Evolutionary conservation across 2,888 invertebrate species (phyloP).

Genomic region (Cyaniris semiargus): DNA sequence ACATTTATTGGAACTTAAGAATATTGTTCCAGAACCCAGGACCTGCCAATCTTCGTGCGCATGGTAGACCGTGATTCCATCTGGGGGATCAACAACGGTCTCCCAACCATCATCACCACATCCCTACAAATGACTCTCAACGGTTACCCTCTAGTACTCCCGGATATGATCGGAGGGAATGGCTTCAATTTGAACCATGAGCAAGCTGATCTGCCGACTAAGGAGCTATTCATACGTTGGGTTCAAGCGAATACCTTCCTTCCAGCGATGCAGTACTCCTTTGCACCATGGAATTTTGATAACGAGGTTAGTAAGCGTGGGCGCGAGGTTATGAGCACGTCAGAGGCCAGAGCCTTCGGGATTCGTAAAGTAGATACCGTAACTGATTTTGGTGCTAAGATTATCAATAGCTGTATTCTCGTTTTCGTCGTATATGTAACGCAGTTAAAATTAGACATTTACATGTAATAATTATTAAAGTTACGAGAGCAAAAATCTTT

Average conservation of each 20-base stretch:
- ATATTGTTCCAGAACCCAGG: conserved; percentile 78
- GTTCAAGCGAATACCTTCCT: conserved; percentile 88
- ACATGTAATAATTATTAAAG: not conserved
- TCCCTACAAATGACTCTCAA: conserved; percentile 83
- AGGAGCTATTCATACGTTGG: conserved; percentile 88
- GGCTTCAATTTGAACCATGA: conserved; percentile 75
- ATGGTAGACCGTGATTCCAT: conserved; percentile 89
- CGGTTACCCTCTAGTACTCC: conserved; percentile 87
- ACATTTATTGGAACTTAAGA: too few relatives aligned
- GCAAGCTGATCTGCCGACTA: conserved; percentile 74
- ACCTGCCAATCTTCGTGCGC: conserved; percentile 85
- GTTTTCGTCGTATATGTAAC: not conserved
- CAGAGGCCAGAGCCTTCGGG: not conserved
- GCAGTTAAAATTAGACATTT: not conserved
- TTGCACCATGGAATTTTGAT: conserved; percentile 89
- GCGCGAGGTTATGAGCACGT: not conserved
- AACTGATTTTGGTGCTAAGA: not conserved
- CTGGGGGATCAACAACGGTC: conserved; percentile 85
- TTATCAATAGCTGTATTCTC: too few relatives aligned
- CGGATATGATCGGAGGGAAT: conserved; percentile 90
- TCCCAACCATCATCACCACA: conserved; percentile 86
- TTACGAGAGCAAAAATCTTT: not conserved
- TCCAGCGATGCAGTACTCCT: conserved; percentile 89
- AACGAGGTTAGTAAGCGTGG: conserved; percentile 61
- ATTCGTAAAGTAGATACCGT: not conserved